Evolutionary conservation across 2,888 invertebrate species (phyloP), one percentile per base, ranked within the genome.

Genomic region (Drosophila borealis): DNA sequence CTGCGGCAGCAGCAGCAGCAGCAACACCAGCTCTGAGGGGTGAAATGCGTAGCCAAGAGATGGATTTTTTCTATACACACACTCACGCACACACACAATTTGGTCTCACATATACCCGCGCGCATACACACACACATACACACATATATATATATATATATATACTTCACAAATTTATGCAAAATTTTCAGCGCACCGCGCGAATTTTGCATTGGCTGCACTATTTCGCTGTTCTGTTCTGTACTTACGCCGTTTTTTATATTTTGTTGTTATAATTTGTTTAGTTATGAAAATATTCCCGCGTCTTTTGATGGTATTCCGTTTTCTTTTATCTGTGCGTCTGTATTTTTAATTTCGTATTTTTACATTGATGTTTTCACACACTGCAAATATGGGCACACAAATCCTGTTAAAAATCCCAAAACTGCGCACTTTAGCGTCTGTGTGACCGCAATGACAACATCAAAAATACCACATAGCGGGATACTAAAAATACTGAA

Each of bases 231-330:
- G 10, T 46, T 62, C 9, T 66, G 17, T 21, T 13, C 34, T 54
- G 67, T 86, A 89, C 89, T 88, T 88, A 89, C 89, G 84, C 89
- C 86, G 89, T 84, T 88, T 59, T 72, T 69, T 70, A 70, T 75
- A 80, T 82, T 69, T 65, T 71, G 51, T 71, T 75, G 79, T 70
- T 71, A 53, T 71, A 70, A 65, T 69, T 64, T 54, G 46, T 65
- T 53, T 61, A 75, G 41, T 72, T 70, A 55, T 73, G 54, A 84
- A 87, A 88, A 72, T 69, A 68, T 87, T 83, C 83, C 89, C 83
- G 83, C 83, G 85, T 78, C 89, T 80, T 79, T 71, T 81, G 66
- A 63, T 71, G 65, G 69, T 82, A 69, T 66, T 56, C 74, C 69
- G 74, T 89, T 81, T 67, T 70, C 70, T 74, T 71, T 74, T 82